Percentiles rank a stretch among this genome's conserved stretches.
phyloP scores from a whole-genome alignment of 2,888 invertebrate species.

The Mellilla xanthometata region DNA sequence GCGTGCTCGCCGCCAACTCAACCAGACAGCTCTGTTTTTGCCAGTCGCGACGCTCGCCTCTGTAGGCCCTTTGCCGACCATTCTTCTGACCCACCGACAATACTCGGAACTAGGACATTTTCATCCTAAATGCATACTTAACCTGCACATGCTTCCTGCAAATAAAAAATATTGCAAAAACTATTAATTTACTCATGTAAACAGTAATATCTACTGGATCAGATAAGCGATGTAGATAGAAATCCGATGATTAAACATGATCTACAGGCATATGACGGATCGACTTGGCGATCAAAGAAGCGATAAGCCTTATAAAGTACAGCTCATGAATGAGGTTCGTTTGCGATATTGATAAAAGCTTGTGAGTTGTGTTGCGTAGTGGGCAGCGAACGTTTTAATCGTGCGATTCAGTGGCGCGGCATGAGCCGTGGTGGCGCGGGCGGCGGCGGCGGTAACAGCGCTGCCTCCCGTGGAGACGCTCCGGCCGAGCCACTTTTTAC shows the following conservation, averaged over 20 bases:
- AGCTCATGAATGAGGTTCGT: slow-evolving; percentile 46
- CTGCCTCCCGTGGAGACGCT: slow-evolving; percentile 69
- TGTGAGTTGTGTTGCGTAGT: slow-evolving; percentile 41
- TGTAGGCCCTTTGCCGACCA: slow-evolving; percentile 51
- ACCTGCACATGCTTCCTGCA: slow-evolving; percentile 18
- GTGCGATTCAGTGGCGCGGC: slow-evolving; percentile 52
- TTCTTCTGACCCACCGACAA: slow-evolving; percentile 63
- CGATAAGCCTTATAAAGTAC: slow-evolving; percentile 28
- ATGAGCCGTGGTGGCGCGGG: slow-evolving; percentile 37
- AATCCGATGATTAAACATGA: slow-evolving; percentile 28
- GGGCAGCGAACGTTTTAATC: slow-evolving; percentile 54
- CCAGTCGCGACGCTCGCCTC: slow-evolving; percentile 62
- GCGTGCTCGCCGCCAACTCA: slow-evolving; percentile 50
- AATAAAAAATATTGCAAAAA: slow-evolving; percentile 24
- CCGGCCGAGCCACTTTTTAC: slow-evolving; percentile 71
- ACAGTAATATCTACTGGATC: slow-evolving; percentile 20
- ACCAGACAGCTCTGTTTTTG: slow-evolving; percentile 72
- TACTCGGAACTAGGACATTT: slow-evolving; percentile 70
- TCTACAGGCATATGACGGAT: slow-evolving; percentile 28
- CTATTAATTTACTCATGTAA: slow-evolving; percentile 12
- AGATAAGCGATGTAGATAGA: slow-evolving; percentile 25
- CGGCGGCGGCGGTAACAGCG: slow-evolving; percentile 41
- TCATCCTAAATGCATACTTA: slow-evolving; percentile 41
- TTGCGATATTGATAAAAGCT: slow-evolving; percentile 44
- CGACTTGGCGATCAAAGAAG: slow-evolving; percentile 27